phyloP scores from a whole-genome alignment of 2,888 invertebrate species.

The Polyploca ridens region DNA sequence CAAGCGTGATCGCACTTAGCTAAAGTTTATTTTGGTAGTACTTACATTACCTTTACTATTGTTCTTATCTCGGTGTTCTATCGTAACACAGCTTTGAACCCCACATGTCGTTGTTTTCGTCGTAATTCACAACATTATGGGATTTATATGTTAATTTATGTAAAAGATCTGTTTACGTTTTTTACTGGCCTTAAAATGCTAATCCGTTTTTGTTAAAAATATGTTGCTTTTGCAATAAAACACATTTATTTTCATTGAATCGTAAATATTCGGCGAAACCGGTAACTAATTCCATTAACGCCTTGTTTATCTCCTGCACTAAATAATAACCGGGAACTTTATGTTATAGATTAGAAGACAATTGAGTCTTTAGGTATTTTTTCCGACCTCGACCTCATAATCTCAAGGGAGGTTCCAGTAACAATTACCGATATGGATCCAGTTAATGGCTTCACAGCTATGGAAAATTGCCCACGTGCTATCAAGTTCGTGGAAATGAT shows the following conservation, averaged over 20 bases:
- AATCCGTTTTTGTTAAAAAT: slow-evolving; percentile 24
- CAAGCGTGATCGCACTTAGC: neutral
- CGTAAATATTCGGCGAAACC: neutral
- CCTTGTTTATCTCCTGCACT: neutral
- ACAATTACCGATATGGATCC: slow-evolving; percentile 30
- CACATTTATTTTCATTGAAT: neutral
- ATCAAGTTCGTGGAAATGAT: slow-evolving; percentile 36
- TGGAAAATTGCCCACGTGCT: slow-evolving; percentile 38
- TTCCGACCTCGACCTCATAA: neutral
- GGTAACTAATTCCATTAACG: neutral
- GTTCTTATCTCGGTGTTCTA: slow-evolving; percentile 16
- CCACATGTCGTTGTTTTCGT: slow-evolving; percentile 36
- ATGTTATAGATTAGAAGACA: neutral
- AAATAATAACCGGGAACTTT: too few relatives aligned
- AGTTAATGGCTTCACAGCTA: slow-evolving; percentile 31
- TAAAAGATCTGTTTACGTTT: slow-evolving; percentile 42
- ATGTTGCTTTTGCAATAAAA: neutral
- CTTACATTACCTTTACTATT: neutral
- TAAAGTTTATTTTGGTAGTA: neutral
- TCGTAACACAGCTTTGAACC: slow-evolving; percentile 17
- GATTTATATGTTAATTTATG: slow-evolving; percentile 49
- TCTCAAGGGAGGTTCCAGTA: neutral
- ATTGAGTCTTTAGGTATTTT: neutral
- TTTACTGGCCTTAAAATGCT: slow-evolving; percentile 37
- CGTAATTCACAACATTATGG: slow-evolving; percentile 39